phyloP scores from a whole-genome alignment of 2,113 vertebrate species.

The Crotalus horridus region DNA sequence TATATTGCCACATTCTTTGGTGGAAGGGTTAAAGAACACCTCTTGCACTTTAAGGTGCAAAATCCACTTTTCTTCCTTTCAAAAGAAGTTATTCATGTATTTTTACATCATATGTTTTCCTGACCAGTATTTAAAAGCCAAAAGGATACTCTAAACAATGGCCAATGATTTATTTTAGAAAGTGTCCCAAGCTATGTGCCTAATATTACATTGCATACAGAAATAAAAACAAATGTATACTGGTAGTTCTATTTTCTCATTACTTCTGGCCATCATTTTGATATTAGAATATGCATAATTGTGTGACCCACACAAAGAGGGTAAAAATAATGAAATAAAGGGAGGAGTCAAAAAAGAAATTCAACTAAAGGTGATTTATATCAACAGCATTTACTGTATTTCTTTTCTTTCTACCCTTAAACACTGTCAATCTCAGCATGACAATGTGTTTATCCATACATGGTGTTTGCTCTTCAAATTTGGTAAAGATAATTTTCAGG shows the following conservation, averaged over 20 bases:
- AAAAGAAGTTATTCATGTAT: slow-evolving; percentile 71
- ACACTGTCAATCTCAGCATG: background rate
- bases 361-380: background rate
- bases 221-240: slow-evolving; percentile 70
- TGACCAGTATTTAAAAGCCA: slow-evolving; percentile 79
- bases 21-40: slow-evolving; percentile 73
- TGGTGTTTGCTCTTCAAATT: background rate
- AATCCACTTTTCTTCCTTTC: slow-evolving; percentile 75
- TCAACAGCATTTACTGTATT: background rate
- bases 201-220: slow-evolving; percentile 74
- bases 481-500: background rate
- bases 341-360: background rate
- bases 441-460: background rate
- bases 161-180: slow-evolving; percentile 75
- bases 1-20: slow-evolving; percentile 71
- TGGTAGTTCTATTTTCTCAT: slow-evolving; percentile 53
- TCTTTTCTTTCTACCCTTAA: background rate
- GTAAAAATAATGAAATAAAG: background rate
- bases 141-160: slow-evolving; percentile 74
- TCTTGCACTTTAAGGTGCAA: slow-evolving; percentile 76
- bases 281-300: background rate
- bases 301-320: background rate
- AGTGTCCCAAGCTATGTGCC: slow-evolving; percentile 76
- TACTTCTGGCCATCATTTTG: slow-evolving; percentile 9
- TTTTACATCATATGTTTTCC: slow-evolving; percentile 76